A percentile compares a stretch with the other conserved stretches of the same genome.
phyloP scores from a whole-genome alignment of 2,888 invertebrate species.

The Mycalesis mineus region DNA sequence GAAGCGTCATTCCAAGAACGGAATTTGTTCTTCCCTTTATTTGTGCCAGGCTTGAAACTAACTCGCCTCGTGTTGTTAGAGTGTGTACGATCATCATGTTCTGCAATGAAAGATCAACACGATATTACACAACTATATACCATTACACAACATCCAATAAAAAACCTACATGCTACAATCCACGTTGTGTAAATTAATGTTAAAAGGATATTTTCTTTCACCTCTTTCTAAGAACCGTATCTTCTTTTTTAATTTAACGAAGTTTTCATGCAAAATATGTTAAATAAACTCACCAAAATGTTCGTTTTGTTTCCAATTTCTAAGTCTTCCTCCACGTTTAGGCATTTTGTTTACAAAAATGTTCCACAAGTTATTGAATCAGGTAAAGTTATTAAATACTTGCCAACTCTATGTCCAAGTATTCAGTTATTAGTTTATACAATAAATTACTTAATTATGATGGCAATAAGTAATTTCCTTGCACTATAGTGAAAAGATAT shows the following conservation, averaged over 20 bases:
- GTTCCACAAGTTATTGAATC: background rate
- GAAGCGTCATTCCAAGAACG: conserved; percentile 61
- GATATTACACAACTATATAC: background rate
- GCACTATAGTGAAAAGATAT: no score
- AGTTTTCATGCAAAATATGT: background rate
- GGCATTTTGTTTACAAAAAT: conserved; percentile 52
- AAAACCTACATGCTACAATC: background rate
- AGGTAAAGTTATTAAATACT: background rate
- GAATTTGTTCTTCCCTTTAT: conserved; percentile 67
- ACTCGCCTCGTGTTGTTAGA: conserved; percentile 67
- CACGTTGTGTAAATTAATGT: background rate
- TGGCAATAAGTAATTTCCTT: no score
- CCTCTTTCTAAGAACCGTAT: no score
- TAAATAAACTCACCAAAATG: conserved; percentile 56
- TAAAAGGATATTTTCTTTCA: no score
- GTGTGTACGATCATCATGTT: conserved; percentile 72
- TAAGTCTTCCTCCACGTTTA: conserved; percentile 63
- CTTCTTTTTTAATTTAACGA: background rate
- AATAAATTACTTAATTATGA: no score
- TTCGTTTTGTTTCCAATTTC: conserved; percentile 62
- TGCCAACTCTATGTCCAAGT: no score
- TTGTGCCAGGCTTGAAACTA: conserved; percentile 74
- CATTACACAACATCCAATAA: background rate
- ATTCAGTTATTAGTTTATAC: no score
- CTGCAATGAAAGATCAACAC: conserved; percentile 39